Percentiles rank a stretch among this genome's conserved stretches.
These are phyloP conservation scores for Etheostoma nigrum DNA, from an alignment of 2,797 vertebrate genomes.

Conservation along the genomic window DNA sequence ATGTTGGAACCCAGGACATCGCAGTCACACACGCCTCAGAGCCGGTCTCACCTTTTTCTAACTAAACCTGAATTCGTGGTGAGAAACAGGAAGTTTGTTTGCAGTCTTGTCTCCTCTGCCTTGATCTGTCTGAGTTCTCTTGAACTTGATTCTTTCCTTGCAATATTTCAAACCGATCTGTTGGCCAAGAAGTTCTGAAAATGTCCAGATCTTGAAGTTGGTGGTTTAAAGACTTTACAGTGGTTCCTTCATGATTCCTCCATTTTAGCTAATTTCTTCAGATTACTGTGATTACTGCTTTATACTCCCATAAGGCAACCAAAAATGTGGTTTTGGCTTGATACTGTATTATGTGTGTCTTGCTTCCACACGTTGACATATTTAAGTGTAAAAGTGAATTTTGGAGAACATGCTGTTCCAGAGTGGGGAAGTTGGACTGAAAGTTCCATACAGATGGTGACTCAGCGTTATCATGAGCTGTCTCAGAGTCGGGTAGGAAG, in stretches of 20 bases:
- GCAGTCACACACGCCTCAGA: slow-evolving; percentile 3
- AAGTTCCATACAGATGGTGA: slow-evolving; percentile 16
- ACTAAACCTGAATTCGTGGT: neutral
- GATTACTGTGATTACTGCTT: neutral
- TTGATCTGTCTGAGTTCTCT: neutral
- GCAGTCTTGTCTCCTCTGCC: neutral
- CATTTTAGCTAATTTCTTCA: neutral
- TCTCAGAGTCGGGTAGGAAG: neutral
- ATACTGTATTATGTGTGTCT: neutral
- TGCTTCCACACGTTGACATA: slow-evolving; percentile 15
- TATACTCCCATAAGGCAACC: slow-evolving; percentile 3
- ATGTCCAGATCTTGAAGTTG: slow-evolving; percentile 4
- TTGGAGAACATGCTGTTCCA: slow-evolving; percentile 18
- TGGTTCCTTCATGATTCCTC: neutral
- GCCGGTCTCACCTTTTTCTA: neutral
- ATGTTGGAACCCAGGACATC: slow-evolving; percentile 5
- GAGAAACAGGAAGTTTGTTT: neutral
- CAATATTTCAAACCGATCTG: slow-evolving; percentile 19
- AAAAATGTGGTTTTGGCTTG: neutral
- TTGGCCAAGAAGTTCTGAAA: slow-evolving; percentile 8
- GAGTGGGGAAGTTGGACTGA: neutral
- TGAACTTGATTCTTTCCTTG: slow-evolving; percentile 11
- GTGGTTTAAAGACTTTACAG: neutral
- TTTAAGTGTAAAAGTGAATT: slow-evolving; percentile 23
- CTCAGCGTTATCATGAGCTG: slow-evolving; percentile 26